Evolutionary conservation across 2,888 invertebrate species (phyloP).

Genomic region (Galerucella nymphaeae): DNA sequence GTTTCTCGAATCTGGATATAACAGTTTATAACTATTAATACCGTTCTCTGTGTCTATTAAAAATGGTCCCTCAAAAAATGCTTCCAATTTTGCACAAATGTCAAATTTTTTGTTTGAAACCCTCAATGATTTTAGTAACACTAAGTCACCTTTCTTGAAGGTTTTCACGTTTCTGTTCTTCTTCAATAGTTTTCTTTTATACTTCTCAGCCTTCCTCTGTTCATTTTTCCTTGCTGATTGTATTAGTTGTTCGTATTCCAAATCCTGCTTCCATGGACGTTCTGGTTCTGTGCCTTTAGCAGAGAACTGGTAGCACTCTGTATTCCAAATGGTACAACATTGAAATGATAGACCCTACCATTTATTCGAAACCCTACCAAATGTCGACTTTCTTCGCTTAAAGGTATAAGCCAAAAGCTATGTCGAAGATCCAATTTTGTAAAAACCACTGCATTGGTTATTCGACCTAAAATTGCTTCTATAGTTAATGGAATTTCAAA

Average conservation of each 20-base stretch:
- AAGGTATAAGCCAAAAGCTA: conserved; percentile 2
- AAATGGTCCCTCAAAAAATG: conserved; percentile 28
- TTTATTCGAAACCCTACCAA: conserved; percentile 13
- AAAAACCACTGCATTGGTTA: conserved; percentile 4
- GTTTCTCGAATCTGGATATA: too few relatives aligned
- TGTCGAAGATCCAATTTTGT: conserved; percentile 12
- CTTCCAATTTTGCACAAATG: conserved; percentile 22
- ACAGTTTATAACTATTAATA: too few relatives aligned
- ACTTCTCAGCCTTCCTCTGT: too few relatives aligned
- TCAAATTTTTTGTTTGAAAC: conserved; percentile 4
- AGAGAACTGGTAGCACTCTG: conserved; percentile 14
- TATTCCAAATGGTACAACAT: conserved; percentile 18
- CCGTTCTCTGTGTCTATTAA: too few relatives aligned
- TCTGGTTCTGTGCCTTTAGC: conserved; percentile 21
- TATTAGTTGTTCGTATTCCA: conserved; percentile 7
- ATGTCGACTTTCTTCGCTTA: background rate
- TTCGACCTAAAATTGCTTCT: conserved; percentile 20
- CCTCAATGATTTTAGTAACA: conserved; percentile 20
- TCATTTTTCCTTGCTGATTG: conserved; percentile 11
- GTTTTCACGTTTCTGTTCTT: background rate
- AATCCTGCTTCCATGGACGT: conserved; percentile 20
- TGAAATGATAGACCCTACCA: conserved; percentile 16
- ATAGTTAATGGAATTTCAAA: too few relatives aligned
- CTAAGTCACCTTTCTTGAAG: conserved; percentile 26
- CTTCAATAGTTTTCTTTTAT: conserved; percentile 2